These are phyloP conservation scores for Rhagium mordax DNA, from an alignment of 2,888 invertebrate genomes.

Conservation along the genomic window DNA sequence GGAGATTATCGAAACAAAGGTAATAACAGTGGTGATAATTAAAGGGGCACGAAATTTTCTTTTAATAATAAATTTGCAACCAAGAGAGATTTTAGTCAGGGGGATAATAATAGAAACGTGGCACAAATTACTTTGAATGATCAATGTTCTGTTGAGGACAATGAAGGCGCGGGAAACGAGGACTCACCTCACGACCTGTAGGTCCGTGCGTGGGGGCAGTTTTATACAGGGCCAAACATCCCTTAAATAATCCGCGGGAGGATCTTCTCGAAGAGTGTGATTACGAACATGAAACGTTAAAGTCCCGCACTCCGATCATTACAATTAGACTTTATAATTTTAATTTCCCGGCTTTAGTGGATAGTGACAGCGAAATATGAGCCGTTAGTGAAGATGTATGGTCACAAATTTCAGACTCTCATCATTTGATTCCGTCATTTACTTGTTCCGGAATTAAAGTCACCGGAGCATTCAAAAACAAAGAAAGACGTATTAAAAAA, in stretches of 20 bases:
- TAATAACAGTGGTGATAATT: neutral
- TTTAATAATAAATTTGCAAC: neutral
- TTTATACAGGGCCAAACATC: neutral
- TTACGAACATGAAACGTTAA: neutral
- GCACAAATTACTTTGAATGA: neutral
- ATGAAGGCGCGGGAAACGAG: too few species aligned
- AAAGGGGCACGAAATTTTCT: neutral
- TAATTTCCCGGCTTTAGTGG: neutral
- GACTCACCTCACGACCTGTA: neutral
- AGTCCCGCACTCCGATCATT: neutral
- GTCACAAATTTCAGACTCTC: neutral
- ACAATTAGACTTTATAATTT: neutral
- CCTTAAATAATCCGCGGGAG: neutral
- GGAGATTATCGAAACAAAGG: neutral
- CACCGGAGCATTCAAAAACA: neutral
- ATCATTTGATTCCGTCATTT: neutral
- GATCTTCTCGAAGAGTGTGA: neutral
- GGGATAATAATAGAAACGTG: neutral
- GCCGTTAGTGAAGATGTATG: neutral
- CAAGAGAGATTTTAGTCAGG: neutral
- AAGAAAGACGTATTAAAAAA: neutral
- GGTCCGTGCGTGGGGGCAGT: neutral
- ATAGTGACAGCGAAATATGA: too few species aligned
- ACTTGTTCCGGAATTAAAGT: neutral
- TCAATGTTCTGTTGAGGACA: too few species aligned